Percentiles rank a stretch among this genome's conserved stretches.
phyloP scores from a whole-genome alignment of 1,140 invertebrate genomes.

The Triops cancriformis region DNA sequence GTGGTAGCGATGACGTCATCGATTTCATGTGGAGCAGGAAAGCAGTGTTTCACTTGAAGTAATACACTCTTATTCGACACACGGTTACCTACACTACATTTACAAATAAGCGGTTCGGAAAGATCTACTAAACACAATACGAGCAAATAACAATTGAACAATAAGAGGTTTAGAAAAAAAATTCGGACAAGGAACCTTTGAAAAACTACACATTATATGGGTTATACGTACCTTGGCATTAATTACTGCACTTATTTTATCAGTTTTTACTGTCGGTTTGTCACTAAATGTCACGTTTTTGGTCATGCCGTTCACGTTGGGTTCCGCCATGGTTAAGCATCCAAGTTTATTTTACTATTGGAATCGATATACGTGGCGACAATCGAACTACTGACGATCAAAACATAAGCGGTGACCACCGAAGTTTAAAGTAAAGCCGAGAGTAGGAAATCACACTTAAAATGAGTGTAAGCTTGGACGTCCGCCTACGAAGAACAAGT shows the following conservation, averaged over 20 bases:
- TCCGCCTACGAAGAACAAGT: constrained; percentile 66
- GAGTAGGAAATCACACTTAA: constrained; percentile 27
- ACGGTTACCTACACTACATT: too few relatives aligned
- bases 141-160: background rate
- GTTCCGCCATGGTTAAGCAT: background rate
- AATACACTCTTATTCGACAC: too few relatives aligned
- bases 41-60: too few relatives aligned
- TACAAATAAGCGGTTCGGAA: too few relatives aligned
- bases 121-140: too few relatives aligned
- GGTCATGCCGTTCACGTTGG: constrained; percentile 1
- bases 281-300: background rate
- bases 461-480: constrained; percentile 60
- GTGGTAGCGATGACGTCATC: too few relatives aligned
- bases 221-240: background rate
- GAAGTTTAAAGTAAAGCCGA: background rate
- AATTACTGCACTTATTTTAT: background rate
- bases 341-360: background rate
- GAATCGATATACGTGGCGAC: background rate
- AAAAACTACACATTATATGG: background rate
- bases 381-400: background rate
- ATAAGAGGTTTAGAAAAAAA: background rate
- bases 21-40: too few relatives aligned
- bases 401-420: background rate
- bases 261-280: background rate
- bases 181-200: background rate